phyloP scores from a whole-genome alignment of 2,797 vertebrate species.

The Manis crassicaudata region DNA sequence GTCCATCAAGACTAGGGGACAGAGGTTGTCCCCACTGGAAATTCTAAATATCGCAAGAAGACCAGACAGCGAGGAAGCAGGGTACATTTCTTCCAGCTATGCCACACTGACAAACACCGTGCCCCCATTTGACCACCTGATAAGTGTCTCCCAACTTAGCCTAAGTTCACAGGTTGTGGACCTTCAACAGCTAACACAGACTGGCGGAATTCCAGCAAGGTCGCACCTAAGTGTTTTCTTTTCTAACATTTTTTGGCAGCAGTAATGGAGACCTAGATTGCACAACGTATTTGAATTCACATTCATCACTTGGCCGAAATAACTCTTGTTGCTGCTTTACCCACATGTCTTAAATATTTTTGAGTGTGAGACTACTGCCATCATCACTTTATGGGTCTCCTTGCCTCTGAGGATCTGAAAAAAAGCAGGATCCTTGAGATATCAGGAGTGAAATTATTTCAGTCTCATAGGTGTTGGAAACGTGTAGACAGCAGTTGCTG shows the following conservation, averaged over 20 bases:
- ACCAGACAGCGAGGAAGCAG: neutral
- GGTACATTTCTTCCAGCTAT: neutral
- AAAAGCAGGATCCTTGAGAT: neutral
- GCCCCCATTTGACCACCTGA: neutral
- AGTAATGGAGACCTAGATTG: neutral
- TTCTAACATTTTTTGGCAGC: neutral
- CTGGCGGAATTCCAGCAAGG: neutral
- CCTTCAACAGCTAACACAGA: neutral
- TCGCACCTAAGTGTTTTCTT: neutral
- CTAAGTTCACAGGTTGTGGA: neutral
- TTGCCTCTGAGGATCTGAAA: neutral
- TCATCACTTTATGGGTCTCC: neutral
- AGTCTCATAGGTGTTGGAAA: neutral
- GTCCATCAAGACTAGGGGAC: neutral
- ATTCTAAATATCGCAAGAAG: neutral
- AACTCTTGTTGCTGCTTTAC: neutral
- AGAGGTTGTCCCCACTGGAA: neutral
- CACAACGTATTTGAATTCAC: neutral
- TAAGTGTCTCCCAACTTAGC: neutral
- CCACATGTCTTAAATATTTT: neutral
- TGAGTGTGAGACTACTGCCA: neutral
- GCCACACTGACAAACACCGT: neutral
- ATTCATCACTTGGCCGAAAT: neutral
- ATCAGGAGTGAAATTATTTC: neutral
- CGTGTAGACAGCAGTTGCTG: neutral